Evolutionary conservation across 1,140 invertebrate species (phyloP), one percentile per base, ranked within the genome.

Genomic region (Dinoponera quadriceps): DNA sequence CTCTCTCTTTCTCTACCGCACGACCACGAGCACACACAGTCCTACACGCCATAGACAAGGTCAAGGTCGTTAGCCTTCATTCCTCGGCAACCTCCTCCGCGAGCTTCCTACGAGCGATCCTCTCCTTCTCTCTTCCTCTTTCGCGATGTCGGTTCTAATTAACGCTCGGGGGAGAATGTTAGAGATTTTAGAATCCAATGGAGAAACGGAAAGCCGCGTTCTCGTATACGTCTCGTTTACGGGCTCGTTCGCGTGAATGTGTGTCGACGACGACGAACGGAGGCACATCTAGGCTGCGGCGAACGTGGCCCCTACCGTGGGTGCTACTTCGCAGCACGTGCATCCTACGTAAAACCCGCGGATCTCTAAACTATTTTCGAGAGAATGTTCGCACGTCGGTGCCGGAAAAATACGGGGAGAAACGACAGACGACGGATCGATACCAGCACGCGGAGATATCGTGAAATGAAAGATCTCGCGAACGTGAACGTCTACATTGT

Each of bases 31-130:
- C 49, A 38, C 51, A 71, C 29, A 78, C 75, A 71, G 14, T 57
- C 44, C 54, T 25, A 71, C 65, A 59, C 18, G 75, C 84, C 89
- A 85, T 75, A 85, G 89, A 93, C 90, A 89, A 91, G 92, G 92
- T 93, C 92, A 93, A 93, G 92, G 92, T 88, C 91, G 89, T 90
- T 91, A 86, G 87, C 89, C 89, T 89, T 74, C 85, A 72, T 89
- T 88, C 87, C 86, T 84, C 71, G 86, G 72, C 77, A 85, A 87
- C 85, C 83, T 82, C 75, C 73, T 73, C 74, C 48, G 48, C 29
- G 29, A 84, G 81, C 49, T 69, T 83, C 18, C 68, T 84, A 80
- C 54, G 51, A 71, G 27, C 54, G 59, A n/a, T 68, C 85, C 22
- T 84, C 57, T 62, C 54, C 60, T 57, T 29, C 3, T 49, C 16